A percentile compares a stretch with the other conserved stretches of the same genome.
These are phyloP conservation scores for Synchiropus splendidus DNA, from an alignment of 2,113 vertebrate genomes.

Conservation along the genomic window DNA sequence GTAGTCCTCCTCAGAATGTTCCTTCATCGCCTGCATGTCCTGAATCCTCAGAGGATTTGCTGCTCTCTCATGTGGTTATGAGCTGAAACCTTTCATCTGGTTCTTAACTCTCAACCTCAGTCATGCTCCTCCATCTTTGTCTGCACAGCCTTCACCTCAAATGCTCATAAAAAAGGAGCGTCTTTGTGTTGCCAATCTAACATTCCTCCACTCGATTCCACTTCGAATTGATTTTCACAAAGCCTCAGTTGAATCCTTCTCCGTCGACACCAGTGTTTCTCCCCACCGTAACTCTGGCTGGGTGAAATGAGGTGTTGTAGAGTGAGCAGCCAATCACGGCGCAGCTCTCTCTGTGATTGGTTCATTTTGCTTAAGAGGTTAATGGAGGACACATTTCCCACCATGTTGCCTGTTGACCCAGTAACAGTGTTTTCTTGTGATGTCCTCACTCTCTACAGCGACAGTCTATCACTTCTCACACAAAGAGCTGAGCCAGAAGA, in stretches of 20 bases:
- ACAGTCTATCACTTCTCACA: neutral
- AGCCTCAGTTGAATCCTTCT: slow-evolving; percentile 15
- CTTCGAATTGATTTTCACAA: no score
- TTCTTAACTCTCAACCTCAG: no score
- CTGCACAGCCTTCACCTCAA: neutral
- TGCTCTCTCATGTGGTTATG: no score
- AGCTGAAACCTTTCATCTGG: no score
- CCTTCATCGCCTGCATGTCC: no score
- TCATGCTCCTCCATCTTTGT: neutral
- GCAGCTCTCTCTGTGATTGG: slow-evolving; percentile 28
- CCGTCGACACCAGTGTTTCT: slow-evolving; percentile 28
- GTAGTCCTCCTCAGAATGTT: no score
- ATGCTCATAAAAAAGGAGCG: no score
- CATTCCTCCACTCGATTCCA: no score
- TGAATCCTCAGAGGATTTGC: no score
- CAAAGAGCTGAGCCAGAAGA: neutral
- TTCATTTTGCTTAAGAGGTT: slow-evolving; percentile 11
- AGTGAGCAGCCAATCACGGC: slow-evolving; percentile 36
- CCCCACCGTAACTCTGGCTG: slow-evolving; percentile 12
- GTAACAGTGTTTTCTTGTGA: neutral
- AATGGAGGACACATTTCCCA: slow-evolving; percentile 16
- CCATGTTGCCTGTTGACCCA: slow-evolving; percentile 24
- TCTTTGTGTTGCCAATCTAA: no score
- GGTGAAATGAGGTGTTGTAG: slow-evolving; percentile 9
- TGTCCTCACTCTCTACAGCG: neutral